Evolutionary conservation across 2,113 vertebrate genomes (phyloP).

Genomic region (Clinocottus analis): DNA sequence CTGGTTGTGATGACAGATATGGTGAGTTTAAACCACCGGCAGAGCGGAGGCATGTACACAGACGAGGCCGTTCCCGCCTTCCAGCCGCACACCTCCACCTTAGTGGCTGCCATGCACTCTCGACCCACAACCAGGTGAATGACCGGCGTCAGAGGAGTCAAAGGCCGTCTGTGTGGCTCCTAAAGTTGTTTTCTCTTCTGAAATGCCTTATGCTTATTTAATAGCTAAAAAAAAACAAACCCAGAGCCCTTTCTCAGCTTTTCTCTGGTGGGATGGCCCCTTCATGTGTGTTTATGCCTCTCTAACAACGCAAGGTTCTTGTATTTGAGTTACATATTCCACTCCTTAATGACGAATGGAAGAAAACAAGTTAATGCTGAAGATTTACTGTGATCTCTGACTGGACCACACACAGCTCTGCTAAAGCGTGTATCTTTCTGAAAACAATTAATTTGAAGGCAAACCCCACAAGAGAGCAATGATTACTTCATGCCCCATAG

Average conservation of each 20-base stretch:
- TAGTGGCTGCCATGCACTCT: conserved; percentile 84
- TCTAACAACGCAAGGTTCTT: not conserved
- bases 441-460: conserved; percentile 20
- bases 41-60: conserved; percentile 92
- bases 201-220: not conserved
- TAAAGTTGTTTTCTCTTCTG: not conserved
- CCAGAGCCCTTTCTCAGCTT: not conserved
- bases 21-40: conserved; percentile 92
- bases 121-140: conserved; percentile 83
- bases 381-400: conserved; percentile 1
- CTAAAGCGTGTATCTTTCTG: not conserved
- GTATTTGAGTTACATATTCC: not conserved
- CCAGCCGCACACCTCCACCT: conserved; percentile 90
- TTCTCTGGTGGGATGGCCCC: not conserved
- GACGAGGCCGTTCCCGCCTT: conserved; percentile 92
- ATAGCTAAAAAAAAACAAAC: not conserved
- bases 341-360: not conserved
- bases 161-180: not conserved
- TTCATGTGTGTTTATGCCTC: not conserved
- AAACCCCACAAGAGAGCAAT: conserved; percentile 32
- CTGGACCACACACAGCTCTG: conserved; percentile 44
- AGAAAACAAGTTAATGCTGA: conserved; percentile 12
- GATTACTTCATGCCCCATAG: conserved; percentile 24
- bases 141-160: not conserved
- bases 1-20: conserved; percentile 93